These are phyloP conservation scores for Psilopogon haemacephalus DNA, from an alignment of 2,113 vertebrate species.

Conservation along the genomic window DNA sequence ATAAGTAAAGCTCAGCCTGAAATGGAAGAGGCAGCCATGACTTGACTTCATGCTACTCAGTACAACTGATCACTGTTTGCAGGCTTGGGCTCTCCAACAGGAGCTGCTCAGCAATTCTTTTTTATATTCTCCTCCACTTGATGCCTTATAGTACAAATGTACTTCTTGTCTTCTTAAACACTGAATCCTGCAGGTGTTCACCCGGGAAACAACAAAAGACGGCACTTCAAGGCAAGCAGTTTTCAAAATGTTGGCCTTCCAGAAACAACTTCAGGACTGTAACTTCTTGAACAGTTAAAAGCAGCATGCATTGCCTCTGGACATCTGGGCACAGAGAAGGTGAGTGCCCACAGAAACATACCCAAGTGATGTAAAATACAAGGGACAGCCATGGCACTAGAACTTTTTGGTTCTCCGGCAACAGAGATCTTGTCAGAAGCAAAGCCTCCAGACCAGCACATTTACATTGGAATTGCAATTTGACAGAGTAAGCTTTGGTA, in stretches of 20 bases:
- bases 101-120: neutral
- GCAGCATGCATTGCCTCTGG: neutral
- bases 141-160: neutral
- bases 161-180: neutral
- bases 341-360: neutral
- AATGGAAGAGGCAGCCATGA: neutral
- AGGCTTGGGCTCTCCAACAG: neutral
- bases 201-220: neutral
- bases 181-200: neutral
- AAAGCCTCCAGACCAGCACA: neutral
- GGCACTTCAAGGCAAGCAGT: neutral
- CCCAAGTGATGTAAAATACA: neutral
- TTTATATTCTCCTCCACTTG: neutral
- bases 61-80: neutral
- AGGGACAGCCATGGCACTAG: no score
- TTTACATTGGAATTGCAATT: fast-evolving
- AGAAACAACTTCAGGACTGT: neutral
- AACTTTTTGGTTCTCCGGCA: neutral
- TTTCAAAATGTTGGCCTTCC: neutral
- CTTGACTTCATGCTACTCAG: neutral
- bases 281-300: neutral
- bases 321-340: neutral
- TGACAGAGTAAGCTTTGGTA: no score
- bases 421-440: neutral
- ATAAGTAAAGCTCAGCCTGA: neutral